Evolutionary conservation across 2,797 vertebrate genomes (phyloP).

Genomic region (Hapalemur alaotrensis): DNA sequence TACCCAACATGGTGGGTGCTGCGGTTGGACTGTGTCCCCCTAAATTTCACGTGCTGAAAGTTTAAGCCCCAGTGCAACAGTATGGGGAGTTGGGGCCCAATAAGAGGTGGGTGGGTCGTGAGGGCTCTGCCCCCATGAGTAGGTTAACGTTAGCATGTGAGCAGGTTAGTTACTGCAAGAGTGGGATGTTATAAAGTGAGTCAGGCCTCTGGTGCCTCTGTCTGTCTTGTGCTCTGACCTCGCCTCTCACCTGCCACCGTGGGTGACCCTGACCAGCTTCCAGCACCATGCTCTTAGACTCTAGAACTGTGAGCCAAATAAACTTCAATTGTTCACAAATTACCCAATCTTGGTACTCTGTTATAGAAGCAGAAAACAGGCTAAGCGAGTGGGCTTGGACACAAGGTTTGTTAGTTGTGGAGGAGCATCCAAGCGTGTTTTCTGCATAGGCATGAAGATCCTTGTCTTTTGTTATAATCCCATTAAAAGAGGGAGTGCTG

Average conservation of each 20-base stretch:
- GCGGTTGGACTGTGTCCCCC: not conserved
- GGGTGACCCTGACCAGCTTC: not conserved
- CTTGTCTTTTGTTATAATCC: not conserved
- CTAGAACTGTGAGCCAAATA: not conserved
- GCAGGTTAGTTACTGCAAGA: not conserved
- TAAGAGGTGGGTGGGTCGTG: not conserved
- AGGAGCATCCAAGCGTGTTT: not conserved
- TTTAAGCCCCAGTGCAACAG: too few species aligned
- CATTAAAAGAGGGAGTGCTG: not conserved
- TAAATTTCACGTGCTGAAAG: not conserved
- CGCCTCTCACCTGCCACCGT: not conserved
- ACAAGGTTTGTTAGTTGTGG: not conserved
- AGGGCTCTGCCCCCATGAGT: not conserved
- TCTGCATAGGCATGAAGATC: not conserved
- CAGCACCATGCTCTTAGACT: not conserved
- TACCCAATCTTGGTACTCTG: not conserved
- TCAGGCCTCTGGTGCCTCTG: not conserved
- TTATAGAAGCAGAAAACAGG: not conserved
- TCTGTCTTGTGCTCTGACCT: not conserved
- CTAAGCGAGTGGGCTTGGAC: not conserved
- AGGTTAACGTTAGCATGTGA: not conserved
- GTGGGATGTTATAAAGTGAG: not conserved
- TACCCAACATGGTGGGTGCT: not conserved
- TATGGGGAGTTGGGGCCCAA: not conserved
- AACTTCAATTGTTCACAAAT: not conserved